Conservation (phyloP, 2,797 vertebrate species). For the Pogoniulus pusillus region DNA sequence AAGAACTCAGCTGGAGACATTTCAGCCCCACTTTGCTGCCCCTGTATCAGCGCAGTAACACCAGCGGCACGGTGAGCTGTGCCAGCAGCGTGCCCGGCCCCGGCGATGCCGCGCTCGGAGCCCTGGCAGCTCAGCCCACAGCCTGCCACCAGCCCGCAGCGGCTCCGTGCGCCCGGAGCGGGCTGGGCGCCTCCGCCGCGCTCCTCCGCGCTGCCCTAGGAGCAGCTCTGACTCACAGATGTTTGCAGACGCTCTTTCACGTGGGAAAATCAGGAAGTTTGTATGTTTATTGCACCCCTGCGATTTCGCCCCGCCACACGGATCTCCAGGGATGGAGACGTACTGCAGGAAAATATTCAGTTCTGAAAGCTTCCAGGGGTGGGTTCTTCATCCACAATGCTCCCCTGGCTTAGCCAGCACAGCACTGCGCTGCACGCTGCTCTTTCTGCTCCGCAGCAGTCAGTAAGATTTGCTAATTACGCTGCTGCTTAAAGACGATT, state of each 20-base stretch:
- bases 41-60: conserved; percentile 33
- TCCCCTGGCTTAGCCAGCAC: background rate
- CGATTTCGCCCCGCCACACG: background rate
- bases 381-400: background rate
- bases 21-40: background rate
- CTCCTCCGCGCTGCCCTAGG: background rate
- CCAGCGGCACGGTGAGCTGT: background rate
- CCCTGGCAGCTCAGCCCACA: background rate
- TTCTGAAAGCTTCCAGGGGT: background rate
- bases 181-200: background rate
- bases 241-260: conserved; percentile 39
- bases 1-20: background rate
- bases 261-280: conserved; percentile 27
- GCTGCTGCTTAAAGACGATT: background rate
- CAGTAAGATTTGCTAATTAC: conserved; percentile 18
- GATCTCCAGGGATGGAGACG: conserved; percentile 53
- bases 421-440: fast-evolving
- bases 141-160: too few relatives aligned
- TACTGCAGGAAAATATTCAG: conserved; percentile 49
- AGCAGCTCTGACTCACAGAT: conserved; percentile 39
- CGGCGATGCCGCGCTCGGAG: background rate
- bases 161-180: too few relatives aligned
- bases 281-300: conserved; percentile 17
- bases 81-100: background rate
- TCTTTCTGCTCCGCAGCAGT: background rate